These are phyloP conservation scores for Trachemys scripta DNA, from an alignment of 2,113 vertebrate species.

Conservation along the genomic window DNA sequence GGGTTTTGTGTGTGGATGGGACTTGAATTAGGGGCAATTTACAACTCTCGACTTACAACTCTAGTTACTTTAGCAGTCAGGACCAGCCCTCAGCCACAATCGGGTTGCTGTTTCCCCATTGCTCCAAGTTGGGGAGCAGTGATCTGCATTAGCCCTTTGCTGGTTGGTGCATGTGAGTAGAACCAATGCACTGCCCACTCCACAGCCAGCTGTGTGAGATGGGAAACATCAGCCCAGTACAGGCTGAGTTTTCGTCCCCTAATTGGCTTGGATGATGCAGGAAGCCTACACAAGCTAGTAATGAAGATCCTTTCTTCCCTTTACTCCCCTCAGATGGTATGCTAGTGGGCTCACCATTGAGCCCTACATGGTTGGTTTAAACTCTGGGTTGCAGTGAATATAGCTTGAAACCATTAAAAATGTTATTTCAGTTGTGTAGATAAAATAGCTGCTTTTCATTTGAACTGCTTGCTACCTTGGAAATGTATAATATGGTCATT, in stretches of 20 bases:
- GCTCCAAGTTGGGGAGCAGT: background rate
- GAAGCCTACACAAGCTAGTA: background rate
- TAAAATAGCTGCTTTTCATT: conserved; percentile 21
- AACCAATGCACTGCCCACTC: fast-evolving
- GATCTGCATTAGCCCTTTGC: background rate
- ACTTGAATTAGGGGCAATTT: background rate
- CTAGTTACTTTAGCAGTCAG: background rate
- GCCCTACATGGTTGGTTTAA: background rate
- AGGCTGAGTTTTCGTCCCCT: background rate
- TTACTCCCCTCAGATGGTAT: background rate
- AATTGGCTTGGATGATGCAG: background rate
- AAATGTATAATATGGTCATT: conserved; percentile 8
- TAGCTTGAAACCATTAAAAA: conserved; percentile 12
- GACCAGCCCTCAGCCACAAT: background rate
- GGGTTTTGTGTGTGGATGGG: background rate
- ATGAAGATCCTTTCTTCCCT: background rate
- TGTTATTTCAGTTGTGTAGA: background rate
- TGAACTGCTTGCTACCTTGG: conserved; percentile 40
- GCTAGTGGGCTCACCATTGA: background rate
- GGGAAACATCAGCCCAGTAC: background rate
- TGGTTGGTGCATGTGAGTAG: background rate
- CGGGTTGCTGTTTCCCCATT: background rate
- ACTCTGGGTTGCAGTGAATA: background rate
- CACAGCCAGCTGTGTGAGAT: background rate
- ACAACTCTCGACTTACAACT: background rate